Evolutionary conservation across 2,113 vertebrate genomes (phyloP).

Genomic region (Xiphorhynchus elegans): DNA sequence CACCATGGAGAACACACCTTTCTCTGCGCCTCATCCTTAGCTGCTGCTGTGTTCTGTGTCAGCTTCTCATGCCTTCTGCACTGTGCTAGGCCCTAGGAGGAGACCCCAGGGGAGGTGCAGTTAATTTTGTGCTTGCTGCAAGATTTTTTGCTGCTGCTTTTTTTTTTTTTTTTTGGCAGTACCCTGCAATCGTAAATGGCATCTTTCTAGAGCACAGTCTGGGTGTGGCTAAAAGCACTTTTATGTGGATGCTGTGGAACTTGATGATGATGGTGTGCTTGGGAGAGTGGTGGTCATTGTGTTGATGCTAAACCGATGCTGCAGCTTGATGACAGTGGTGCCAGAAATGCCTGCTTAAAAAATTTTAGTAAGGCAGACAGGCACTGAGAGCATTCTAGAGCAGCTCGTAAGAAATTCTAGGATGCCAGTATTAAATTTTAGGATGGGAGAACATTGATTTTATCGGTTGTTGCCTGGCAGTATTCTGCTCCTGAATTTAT

Average conservation of each 20-base stretch:
- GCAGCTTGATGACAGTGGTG: neutral
- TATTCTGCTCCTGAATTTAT: neutral
- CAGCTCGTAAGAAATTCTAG: neutral
- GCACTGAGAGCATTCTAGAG: neutral
- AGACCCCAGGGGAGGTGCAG: neutral
- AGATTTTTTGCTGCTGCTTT: neutral
- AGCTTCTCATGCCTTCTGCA: neutral
- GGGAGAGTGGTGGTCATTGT: neutral
- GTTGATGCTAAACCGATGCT: neutral
- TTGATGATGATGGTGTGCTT: neutral
- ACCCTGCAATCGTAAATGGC: neutral
- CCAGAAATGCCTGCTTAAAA: neutral
- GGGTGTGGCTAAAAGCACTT: neutral
- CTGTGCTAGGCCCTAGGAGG: neutral
- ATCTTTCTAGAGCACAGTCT: neutral
- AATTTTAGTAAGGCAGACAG: neutral
- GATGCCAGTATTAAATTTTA: neutral
- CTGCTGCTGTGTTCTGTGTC: neutral
- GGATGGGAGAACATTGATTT: neutral
- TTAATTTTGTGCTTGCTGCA: neutral
- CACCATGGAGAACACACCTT: neutral
- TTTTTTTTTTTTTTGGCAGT: neutral
- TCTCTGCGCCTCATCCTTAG: neutral
- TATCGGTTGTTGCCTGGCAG: neutral
- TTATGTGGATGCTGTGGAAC: neutral